Conservation (phyloP, 2,113 vertebrate species). For the Castor canadensis region DNA sequence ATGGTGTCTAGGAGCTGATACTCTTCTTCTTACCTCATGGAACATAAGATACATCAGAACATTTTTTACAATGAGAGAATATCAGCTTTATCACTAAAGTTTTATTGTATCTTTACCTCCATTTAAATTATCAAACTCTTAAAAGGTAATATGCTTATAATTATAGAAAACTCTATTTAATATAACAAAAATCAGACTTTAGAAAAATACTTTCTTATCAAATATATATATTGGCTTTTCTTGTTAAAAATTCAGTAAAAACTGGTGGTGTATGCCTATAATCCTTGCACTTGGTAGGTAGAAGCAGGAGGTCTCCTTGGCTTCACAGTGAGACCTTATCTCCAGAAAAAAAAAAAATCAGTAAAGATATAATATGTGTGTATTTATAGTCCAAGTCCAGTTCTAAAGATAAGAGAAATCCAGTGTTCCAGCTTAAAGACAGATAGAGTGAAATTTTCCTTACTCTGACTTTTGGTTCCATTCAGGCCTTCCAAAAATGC, state of each 20-base stretch:
- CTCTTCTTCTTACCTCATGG: background rate
- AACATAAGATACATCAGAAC: background rate
- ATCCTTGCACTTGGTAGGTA: background rate
- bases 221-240: background rate
- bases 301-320: background rate
- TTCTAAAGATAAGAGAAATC: background rate
- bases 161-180: background rate
- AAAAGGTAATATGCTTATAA: background rate
- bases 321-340: background rate
- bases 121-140: background rate
- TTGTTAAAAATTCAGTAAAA: background rate
- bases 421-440: background rate
- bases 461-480: background rate
- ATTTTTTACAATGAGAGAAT: background rate
- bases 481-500: background rate
- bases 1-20: no score
- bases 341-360: background rate
- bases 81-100: background rate
- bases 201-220: background rate
- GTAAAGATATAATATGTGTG: background rate
- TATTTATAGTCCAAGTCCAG: background rate
- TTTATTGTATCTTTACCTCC: background rate
- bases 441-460: background rate
- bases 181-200: background rate
- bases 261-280: background rate